These are phyloP conservation scores for Musca domestica DNA, from an alignment of 1,140 invertebrate species.

Conservation along the genomic window DNA sequence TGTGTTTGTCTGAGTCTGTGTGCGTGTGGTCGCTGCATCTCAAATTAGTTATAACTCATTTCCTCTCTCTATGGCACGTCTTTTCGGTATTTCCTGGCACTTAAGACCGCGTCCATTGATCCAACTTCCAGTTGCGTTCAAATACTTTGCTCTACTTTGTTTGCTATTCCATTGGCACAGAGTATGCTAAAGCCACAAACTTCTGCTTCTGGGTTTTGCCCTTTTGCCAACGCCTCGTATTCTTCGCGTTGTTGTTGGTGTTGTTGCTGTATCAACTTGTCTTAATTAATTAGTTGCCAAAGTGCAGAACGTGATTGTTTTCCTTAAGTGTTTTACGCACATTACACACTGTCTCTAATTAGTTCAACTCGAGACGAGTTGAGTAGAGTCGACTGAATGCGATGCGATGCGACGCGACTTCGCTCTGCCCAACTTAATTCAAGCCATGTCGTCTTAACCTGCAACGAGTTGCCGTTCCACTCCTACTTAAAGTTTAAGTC, in stretches of 20 bases:
- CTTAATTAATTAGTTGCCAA: slow-evolving; percentile 54
- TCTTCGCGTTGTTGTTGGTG: not conserved
- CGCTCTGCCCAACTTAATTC: not conserved
- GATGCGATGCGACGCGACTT: not conserved
- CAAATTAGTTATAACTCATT: too few species aligned
- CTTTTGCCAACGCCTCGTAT: not conserved
- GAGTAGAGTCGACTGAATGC: too few species aligned
- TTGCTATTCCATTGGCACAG: not conserved
- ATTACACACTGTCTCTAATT: slow-evolving; percentile 50
- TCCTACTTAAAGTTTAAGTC: not conserved
- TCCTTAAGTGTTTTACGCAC: slow-evolving; percentile 36
- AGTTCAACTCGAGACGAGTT: slow-evolving; percentile 31
- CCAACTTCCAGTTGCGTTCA: not conserved
- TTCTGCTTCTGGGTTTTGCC: slow-evolving; percentile 11
- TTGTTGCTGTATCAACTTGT: slow-evolving; percentile 27
- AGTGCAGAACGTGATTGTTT: slow-evolving; percentile 36
- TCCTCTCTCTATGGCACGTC: too few species aligned
- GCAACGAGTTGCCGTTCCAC: not conserved
- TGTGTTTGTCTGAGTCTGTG: too few species aligned
- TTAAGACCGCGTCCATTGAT: too few species aligned
- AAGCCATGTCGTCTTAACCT: not conserved
- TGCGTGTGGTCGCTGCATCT: too few species aligned
- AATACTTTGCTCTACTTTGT: slow-evolving; percentile 10
- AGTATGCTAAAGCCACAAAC: not conserved
- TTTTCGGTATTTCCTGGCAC: too few species aligned